These are phyloP conservation scores for Ianthella basta DNA, from an alignment of 37 sponge, comb jelly and placozoan genomes.

Conservation along the genomic window DNA sequence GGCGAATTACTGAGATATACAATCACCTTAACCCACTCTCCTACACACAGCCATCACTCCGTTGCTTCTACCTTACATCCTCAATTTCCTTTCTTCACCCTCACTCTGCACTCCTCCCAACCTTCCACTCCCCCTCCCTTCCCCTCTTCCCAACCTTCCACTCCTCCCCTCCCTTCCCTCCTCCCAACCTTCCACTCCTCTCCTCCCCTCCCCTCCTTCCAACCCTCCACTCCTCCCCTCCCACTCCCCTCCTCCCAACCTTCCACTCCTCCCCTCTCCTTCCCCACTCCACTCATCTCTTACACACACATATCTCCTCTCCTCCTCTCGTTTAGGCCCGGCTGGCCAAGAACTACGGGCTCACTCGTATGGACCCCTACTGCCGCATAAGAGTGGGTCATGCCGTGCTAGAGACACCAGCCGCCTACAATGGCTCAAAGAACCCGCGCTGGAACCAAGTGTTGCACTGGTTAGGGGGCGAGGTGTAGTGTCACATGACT, in stretches of 20 bases:
- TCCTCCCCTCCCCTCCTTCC: neutral
- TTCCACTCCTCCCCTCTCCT: neutral
- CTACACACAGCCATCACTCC: too few relatives aligned
- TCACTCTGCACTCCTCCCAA: too few relatives aligned
- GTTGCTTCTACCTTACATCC: neutral
- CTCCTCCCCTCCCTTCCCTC: too few relatives aligned
- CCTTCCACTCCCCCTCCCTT: too few relatives aligned
- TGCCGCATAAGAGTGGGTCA: conserved; percentile 93
- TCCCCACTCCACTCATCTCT: neutral
- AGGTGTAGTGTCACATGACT: neutral
- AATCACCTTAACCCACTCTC: too few relatives aligned
- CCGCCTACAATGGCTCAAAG: conserved; percentile 90
- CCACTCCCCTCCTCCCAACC: neutral
- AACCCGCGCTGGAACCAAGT: conserved; percentile 97
- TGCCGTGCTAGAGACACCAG: conserved; percentile 88
- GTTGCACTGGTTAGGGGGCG: conserved; percentile 62
- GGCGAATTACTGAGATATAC: too few relatives aligned
- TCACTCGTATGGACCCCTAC: conserved; percentile 98
- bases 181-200: neutral
- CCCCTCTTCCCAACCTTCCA: too few relatives aligned
- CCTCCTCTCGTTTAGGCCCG: conserved; percentile 64
- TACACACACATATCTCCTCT: neutral
- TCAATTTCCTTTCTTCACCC: too few relatives aligned
- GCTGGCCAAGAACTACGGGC: conserved; percentile 90
- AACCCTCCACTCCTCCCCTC: neutral